Percentiles rank a stretch among this genome's conserved stretches.
These are phyloP conservation scores for Machaerirhynchus nigripectus DNA, from an alignment of 2,113 vertebrate species.

Conservation along the genomic window DNA sequence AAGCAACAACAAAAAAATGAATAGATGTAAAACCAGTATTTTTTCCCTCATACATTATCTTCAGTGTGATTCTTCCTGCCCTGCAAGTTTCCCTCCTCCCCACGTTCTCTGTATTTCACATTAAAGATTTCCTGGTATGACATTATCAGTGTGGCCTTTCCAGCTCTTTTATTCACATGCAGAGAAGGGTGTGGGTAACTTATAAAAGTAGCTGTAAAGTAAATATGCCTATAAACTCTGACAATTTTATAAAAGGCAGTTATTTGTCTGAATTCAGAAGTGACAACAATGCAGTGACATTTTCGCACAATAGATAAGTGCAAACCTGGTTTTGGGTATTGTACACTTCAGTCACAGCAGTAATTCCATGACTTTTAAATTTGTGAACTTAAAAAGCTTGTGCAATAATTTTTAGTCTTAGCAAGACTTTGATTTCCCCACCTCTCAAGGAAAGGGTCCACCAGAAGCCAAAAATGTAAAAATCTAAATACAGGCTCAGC, in stretches of 20 bases:
- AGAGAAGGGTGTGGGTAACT: conserved; percentile 39
- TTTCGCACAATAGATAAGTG: conserved; percentile 1
- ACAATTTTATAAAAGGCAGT: conserved; percentile 24
- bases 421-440: neutral
- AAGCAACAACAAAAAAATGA: neutral
- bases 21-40: neutral
- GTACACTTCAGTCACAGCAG: neutral
- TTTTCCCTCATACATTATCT: neutral
- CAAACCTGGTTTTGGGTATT: neutral
- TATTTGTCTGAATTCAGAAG: conserved; percentile 20
- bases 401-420: neutral
- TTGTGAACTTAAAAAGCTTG: neutral
- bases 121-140: conserved; percentile 54
- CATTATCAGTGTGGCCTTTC: conserved; percentile 36
- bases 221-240: conserved; percentile 25
- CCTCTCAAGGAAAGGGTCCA: neutral
- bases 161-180: conserved; percentile 11
- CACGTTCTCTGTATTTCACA: neutral
- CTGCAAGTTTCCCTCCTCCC: neutral
- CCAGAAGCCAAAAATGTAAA: neutral
- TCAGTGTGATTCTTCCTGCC: neutral
- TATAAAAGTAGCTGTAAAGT: conserved; percentile 51
- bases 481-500: neutral
- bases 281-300: neutral
- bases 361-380: neutral